These are phyloP conservation scores for Formicarius rufipectus DNA, from an alignment of 2,113 vertebrate genomes.

Conservation along the genomic window DNA sequence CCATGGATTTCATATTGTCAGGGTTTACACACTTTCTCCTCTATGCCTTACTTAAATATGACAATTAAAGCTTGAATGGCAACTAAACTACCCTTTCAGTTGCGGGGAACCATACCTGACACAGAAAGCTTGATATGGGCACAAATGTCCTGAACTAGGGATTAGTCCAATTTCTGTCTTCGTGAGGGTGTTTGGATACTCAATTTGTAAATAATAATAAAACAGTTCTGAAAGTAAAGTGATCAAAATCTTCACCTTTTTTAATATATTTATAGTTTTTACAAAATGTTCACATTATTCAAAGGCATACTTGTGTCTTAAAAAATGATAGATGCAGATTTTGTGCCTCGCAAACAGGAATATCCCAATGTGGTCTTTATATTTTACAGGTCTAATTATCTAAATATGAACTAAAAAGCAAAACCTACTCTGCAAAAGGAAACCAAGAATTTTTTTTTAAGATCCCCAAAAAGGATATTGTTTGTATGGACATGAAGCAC, in stretches of 20 bases:
- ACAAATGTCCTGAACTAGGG: not conserved
- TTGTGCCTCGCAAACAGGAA: not conserved
- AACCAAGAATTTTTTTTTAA: not conserved
- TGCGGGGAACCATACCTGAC: accelerated
- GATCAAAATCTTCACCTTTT: not conserved
- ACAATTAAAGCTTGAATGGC: not conserved
- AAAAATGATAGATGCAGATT: not conserved
- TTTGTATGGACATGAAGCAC: not conserved
- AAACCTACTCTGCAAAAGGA: not conserved
- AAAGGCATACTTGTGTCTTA: not conserved
- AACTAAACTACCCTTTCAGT: not conserved
- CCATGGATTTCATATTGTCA: not conserved
- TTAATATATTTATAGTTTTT: not conserved
- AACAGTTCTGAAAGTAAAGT: not conserved
- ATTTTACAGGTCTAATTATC: not conserved
- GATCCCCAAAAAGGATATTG: not conserved
- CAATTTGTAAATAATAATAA: not conserved
- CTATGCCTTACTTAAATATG: not conserved
- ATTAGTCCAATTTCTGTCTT: accelerated
- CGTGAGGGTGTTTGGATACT: not conserved
- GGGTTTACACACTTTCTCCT: not conserved
- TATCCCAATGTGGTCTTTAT: not conserved
- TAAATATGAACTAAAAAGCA: not conserved
- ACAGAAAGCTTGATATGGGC: not conserved
- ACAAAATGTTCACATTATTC: not conserved